Evolutionary conservation across 2,797 vertebrate genomes (phyloP).

Genomic region (Ispidina picta): DNA sequence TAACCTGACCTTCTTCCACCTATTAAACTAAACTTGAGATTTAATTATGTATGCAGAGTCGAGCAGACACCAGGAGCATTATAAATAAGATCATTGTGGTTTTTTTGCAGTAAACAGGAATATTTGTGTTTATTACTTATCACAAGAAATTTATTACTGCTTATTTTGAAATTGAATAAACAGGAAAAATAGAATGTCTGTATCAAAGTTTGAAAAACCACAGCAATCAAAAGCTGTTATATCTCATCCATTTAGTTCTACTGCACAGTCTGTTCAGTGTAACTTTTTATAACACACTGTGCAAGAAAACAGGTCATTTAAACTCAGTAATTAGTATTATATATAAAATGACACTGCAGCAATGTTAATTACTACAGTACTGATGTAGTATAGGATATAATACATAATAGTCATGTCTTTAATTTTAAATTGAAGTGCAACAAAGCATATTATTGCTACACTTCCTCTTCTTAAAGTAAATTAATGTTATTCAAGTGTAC

Average conservation of each 20-base stretch:
- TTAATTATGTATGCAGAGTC: constrained; percentile 11
- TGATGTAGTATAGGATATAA: constrained; percentile 71
- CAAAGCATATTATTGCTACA: constrained; percentile 73
- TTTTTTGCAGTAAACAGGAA: neutral
- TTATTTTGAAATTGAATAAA: constrained; percentile 32
- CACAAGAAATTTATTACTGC: neutral
- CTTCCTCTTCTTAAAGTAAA: constrained; percentile 70
- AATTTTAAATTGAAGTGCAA: constrained; percentile 80
- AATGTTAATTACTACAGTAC: constrained; percentile 74
- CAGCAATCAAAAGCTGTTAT: neutral
- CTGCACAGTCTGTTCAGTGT: constrained; percentile 22
- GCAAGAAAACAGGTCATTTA: constrained; percentile 68
- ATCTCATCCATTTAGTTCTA: constrained; percentile 19
- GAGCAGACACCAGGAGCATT: neutral
- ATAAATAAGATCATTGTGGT: neutral
- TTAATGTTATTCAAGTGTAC: constrained; percentile 60
- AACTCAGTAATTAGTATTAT: constrained; percentile 71
- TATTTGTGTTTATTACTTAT: constrained; percentile 1
- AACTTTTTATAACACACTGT: constrained; percentile 60
- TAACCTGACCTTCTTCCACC: constrained; percentile 21
- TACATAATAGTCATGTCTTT: constrained; percentile 78
- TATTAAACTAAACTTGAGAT: constrained; percentile 7
- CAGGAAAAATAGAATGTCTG: neutral
- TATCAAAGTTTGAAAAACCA: neutral
- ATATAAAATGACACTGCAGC: constrained; percentile 71